Conservation (phyloP, 2,797 vertebrate species). For the Sebastes itinus region DNA sequence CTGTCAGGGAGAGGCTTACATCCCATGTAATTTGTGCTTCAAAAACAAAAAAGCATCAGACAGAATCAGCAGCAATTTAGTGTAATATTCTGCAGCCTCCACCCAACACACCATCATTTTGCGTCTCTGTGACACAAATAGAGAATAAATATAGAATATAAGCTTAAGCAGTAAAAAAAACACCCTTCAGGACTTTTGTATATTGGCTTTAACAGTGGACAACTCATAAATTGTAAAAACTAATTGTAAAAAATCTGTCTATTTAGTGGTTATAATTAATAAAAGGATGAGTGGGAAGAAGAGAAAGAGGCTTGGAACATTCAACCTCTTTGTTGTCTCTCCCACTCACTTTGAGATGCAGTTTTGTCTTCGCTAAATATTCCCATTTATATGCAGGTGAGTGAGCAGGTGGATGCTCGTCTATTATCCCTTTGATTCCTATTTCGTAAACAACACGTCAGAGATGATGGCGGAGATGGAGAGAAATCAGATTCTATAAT, state of each 20-base stretch:
- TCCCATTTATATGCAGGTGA: constrained; percentile 76
- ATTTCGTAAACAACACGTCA: constrained; percentile 78
- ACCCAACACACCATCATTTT: not conserved
- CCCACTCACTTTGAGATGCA: constrained; percentile 36
- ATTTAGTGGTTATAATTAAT: constrained; percentile 6
- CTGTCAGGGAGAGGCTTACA: not conserved
- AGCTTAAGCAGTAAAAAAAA: not conserved
- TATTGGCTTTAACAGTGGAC: not conserved
- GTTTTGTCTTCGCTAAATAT: constrained; percentile 56
- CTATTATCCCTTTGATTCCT: constrained; percentile 71
- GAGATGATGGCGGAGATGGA: constrained; percentile 68
- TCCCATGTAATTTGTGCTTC: constrained; percentile 30
- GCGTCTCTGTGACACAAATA: not conserved
- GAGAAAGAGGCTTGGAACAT: constrained; percentile 1
- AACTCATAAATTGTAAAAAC: not conserved
- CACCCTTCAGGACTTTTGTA: not conserved
- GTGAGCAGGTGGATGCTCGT: constrained; percentile 57
- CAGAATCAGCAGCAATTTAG: constrained; percentile 35
- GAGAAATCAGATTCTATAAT: constrained; percentile 73
- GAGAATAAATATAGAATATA: not conserved
- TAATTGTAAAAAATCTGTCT: not conserved
- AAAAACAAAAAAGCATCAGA: constrained; percentile 32
- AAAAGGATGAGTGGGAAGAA: not conserved
- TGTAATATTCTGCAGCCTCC: not conserved
- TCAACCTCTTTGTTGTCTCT: constrained; percentile 5